These are phyloP conservation scores for Drosophila sordidula DNA, from an alignment of 2,888 invertebrate genomes.

Conservation along the genomic window DNA sequence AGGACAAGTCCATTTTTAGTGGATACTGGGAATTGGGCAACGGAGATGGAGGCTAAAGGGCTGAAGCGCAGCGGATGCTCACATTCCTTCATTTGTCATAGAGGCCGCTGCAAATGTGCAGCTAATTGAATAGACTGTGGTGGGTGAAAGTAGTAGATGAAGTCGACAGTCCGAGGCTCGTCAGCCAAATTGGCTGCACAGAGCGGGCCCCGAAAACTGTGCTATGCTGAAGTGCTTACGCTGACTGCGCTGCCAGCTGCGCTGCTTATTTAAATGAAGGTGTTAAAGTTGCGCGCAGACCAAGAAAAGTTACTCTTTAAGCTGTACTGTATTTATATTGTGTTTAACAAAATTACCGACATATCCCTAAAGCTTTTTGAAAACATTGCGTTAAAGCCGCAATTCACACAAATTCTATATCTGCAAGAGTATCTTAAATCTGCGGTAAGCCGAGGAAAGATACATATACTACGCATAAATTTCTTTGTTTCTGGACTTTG, in stretches of 20 bases:
- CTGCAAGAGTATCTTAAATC: no score
- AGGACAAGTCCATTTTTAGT: neutral
- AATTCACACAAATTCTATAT: no score
- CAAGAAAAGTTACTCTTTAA: neutral
- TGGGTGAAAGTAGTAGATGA: neutral
- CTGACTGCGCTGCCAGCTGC: neutral
- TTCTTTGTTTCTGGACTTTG: neutral
- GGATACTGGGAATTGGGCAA: neutral
- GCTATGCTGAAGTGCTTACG: neutral
- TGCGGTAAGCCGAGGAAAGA: neutral
- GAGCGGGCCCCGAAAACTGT: conserved; percentile 6
- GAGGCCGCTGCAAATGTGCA: neutral
- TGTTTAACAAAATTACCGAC: no score
- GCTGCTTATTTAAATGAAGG: neutral
- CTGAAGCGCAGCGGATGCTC: neutral
- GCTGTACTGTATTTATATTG: neutral
- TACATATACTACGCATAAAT: neutral
- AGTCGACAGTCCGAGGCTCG: neutral
- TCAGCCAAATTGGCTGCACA: neutral
- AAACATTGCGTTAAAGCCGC: no score
- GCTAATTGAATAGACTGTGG: conserved; percentile 1
- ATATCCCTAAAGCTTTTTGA: no score
- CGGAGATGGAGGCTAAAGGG: neutral
- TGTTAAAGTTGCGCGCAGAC: neutral
- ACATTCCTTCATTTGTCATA: conserved; percentile 1